Evolutionary conservation across 2,113 vertebrate genomes (phyloP).

Genomic region (Rhabdomys dilectus): DNA sequence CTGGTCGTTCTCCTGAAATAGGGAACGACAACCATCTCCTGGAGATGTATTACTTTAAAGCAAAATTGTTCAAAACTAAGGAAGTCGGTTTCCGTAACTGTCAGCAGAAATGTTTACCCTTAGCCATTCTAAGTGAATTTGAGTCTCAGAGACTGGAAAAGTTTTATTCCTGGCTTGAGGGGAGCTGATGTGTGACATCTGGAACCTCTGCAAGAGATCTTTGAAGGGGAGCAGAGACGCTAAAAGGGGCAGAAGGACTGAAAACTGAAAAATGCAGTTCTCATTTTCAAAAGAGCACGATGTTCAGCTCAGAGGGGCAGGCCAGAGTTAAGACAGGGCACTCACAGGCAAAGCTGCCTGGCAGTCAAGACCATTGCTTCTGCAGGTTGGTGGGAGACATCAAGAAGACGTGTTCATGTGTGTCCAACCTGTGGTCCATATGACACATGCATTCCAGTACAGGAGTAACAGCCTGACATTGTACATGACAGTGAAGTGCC

Average conservation of each 20-base stretch:
- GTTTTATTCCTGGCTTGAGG: constrained; percentile 24
- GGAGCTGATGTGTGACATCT: constrained; percentile 56
- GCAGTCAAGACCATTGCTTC: not conserved
- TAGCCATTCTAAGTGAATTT: constrained; percentile 52
- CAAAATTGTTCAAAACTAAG: constrained; percentile 52
- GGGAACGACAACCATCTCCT: constrained; percentile 45
- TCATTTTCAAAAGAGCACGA: constrained; percentile 44
- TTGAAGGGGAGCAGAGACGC: not conserved
- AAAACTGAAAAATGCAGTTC: constrained; percentile 55
- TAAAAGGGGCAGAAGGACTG: constrained; percentile 22
- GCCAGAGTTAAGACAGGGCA: not conserved
- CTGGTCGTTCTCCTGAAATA: constrained; percentile 61
- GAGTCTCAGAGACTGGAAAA: constrained; percentile 54
- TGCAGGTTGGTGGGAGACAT: not conserved
- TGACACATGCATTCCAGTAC: not conserved
- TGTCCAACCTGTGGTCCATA: not conserved
- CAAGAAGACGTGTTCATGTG: not conserved
- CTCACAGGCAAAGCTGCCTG: not conserved
- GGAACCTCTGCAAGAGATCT: constrained; percentile 53
- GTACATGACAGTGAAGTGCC: not conserved
- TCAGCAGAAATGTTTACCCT: constrained; percentile 51
- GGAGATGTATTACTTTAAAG: constrained; percentile 60
- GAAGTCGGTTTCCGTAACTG: constrained; percentile 65
- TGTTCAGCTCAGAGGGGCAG: not conserved
- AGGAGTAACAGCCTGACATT: not conserved